phyloP scores from a whole-genome alignment of 2,797 vertebrate genomes.

The Trachops cirrhosus region DNA sequence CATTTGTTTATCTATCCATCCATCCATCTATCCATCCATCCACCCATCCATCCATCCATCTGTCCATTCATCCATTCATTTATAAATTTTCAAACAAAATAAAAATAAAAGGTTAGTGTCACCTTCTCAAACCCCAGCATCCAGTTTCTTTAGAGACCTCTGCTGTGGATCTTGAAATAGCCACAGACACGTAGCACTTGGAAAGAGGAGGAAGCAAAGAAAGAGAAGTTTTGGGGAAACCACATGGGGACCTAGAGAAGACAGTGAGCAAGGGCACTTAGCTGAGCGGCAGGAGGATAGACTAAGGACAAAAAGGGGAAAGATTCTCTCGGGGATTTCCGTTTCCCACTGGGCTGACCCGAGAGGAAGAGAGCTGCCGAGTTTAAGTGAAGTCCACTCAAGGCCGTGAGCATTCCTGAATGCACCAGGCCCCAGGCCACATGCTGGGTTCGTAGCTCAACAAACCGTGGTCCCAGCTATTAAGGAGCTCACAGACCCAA shows the following conservation, averaged over 20 bases:
- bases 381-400: not conserved
- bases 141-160: not conserved
- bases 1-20: not conserved
- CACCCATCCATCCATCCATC: not conserved
- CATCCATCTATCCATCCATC: not conserved
- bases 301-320: not conserved
- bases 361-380: not conserved
- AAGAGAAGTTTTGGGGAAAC: not conserved
- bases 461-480: not conserved
- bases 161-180: not conserved
- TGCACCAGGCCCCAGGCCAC: too few species aligned
- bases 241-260: not conserved
- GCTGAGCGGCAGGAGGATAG: fast-evolving
- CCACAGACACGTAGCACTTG: not conserved
- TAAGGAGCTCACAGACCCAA: not conserved
- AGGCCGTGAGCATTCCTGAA: not conserved
- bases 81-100: not conserved
- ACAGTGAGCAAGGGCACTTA: not conserved
- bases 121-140: not conserved
- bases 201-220: not conserved
- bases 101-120: not conserved
- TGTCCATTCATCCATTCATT: not conserved
- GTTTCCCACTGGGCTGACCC: not conserved
- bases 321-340: not conserved
- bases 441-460: not conserved